A percentile compares a stretch with the other conserved stretches of the same genome.
phyloP scores from a whole-genome alignment of 2,888 invertebrate genomes.

The Amblyjoppa fuscipennis region DNA sequence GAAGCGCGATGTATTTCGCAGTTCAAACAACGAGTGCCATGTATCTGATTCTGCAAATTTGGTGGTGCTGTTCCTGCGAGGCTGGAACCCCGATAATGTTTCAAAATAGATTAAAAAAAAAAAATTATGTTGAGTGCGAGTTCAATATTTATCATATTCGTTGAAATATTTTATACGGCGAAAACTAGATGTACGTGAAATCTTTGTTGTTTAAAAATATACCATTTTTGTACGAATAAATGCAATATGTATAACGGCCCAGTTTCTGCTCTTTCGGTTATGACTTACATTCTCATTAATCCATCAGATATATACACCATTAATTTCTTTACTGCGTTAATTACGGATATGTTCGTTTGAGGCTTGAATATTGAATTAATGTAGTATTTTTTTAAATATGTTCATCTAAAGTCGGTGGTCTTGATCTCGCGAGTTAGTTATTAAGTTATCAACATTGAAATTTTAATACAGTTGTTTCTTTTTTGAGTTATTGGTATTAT shows the following conservation, averaged over 20 bases:
- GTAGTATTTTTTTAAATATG: background rate
- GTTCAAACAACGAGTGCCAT: constrained; percentile 1
- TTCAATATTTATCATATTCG: constrained; percentile 22
- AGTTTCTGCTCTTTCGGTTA: background rate
- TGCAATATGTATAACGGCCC: background rate
- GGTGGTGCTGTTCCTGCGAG: background rate
- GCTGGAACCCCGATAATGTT: constrained; percentile 26
- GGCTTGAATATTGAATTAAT: background rate
- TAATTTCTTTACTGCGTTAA: background rate
- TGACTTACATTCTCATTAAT: background rate
- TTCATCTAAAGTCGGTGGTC: background rate
- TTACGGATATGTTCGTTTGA: background rate
- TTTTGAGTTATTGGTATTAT: background rate
- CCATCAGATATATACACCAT: background rate
- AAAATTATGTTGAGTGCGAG: background rate
- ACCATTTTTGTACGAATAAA: constrained; percentile 38
- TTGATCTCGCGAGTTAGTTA: background rate
- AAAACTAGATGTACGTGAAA: background rate
- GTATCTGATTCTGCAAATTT: background rate
- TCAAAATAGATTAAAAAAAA: background rate
- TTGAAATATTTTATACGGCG: background rate
- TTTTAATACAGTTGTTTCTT: background rate
- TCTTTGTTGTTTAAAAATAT: constrained; percentile 18
- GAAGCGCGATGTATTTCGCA: background rate
- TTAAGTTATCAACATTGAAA: background rate